Conservation (phyloP, 2,797 vertebrate species). For the Gymnocypris eckloni region DNA sequence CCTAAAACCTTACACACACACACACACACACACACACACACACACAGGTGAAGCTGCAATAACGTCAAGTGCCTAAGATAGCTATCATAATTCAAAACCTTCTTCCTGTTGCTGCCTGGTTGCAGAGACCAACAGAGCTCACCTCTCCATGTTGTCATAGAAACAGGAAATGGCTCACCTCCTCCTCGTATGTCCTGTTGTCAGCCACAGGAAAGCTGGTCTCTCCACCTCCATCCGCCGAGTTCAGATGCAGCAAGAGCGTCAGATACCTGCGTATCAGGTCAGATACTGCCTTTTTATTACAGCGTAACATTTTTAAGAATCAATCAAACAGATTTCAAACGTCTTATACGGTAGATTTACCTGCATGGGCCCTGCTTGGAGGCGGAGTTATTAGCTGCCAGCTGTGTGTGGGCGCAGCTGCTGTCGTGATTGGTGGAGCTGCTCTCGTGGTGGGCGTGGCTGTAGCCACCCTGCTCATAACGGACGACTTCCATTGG, state of each 20-base stretch:
- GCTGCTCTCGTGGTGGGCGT: conserved; percentile 93
- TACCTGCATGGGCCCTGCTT: conserved; percentile 77
- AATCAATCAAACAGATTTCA: background rate
- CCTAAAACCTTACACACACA: conserved; percentile 82
- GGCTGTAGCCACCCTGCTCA: conserved; percentile 89
- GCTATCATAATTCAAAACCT: background rate
- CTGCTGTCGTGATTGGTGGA: conserved; percentile 84
- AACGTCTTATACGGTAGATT: background rate
- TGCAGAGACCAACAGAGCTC: conserved; percentile 24
- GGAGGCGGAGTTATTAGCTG: conserved; percentile 81
- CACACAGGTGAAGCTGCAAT: conserved; percentile 10
- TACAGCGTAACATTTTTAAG: too few relatives aligned
- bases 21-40: conserved; percentile 25
- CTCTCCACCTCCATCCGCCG: conserved; percentile 90
- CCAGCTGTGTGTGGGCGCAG: conserved; percentile 91
- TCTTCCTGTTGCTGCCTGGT: conserved; percentile 32
- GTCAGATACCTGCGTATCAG: conserved; percentile 86
- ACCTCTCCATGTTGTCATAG: conserved; percentile 30
- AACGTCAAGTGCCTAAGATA: background rate
- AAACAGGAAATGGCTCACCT: conserved; percentile 75
- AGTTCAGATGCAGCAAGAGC: conserved; percentile 90
- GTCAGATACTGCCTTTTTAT: background rate
- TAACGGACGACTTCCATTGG: conserved; percentile 92
- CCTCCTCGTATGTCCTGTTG: conserved; percentile 94
- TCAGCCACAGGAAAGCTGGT: conserved; percentile 95